Conservation (phyloP, 2,888 invertebrate species). For the Spicauda simplicius region DNA sequence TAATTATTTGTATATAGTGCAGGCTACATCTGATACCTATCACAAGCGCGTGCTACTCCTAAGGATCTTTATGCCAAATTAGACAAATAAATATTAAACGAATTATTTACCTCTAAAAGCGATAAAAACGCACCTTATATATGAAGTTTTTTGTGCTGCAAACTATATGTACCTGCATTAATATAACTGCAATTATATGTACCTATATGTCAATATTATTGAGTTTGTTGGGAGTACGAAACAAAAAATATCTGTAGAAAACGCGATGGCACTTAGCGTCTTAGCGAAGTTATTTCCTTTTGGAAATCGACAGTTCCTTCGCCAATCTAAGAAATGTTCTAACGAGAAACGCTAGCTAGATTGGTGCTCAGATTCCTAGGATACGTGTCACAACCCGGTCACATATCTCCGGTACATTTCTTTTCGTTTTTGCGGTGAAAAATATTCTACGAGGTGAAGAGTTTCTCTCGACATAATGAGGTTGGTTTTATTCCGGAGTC, state of each 20-base stretch:
- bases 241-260: slow-evolving; percentile 21
- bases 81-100: too few relatives aligned
- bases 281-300: slow-evolving; percentile 53
- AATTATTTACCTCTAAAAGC: not conserved
- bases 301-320: slow-evolving; percentile 55
- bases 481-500: slow-evolving; percentile 32
- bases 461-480: slow-evolving; percentile 33
- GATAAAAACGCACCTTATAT: not conserved
- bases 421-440: slow-evolving; percentile 31
- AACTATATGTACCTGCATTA: slow-evolving; percentile 17
- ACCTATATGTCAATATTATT: too few relatives aligned
- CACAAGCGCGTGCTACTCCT: too few relatives aligned
- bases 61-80: too few relatives aligned
- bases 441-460: slow-evolving; percentile 32
- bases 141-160: not conserved
- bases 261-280: slow-evolving; percentile 38
- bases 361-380: slow-evolving; percentile 45
- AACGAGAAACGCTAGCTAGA: slow-evolving; percentile 49
- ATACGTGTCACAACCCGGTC: slow-evolving; percentile 51
- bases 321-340: slow-evolving; percentile 47
- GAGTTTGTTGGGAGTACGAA: slow-evolving; percentile 11
- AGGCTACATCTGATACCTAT: too few relatives aligned
- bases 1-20: too few relatives aligned
- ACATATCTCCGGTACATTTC: slow-evolving; percentile 37
- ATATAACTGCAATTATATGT: too few relatives aligned